A percentile compares a stretch with the other conserved stretches of the same genome.
Conservation (phyloP, 2,797 vertebrate genomes). For the Leuciscus waleckii region DNA sequence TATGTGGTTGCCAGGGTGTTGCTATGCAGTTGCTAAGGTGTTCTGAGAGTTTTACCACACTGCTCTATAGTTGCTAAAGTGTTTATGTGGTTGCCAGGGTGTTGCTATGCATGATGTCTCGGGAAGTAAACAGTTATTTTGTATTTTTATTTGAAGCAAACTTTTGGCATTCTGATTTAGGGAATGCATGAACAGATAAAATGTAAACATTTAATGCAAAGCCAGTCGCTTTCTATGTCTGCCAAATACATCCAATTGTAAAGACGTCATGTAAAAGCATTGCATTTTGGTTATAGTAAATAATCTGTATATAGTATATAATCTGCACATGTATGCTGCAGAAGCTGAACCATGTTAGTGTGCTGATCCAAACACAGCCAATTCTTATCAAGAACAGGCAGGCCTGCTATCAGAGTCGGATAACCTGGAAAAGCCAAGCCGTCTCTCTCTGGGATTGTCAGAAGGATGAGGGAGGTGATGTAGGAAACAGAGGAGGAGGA, state of each 20-base stretch:
- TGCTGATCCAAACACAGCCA: background rate
- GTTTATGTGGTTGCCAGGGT: no score
- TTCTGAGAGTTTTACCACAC: accelerated
- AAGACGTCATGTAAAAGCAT: background rate
- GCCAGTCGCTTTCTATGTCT: background rate
- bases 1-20: no score
- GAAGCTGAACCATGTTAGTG: background rate
- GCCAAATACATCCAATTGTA: background rate
- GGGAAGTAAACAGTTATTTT: background rate
- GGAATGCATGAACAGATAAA: background rate
- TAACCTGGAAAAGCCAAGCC: background rate
- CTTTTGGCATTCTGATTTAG: background rate
- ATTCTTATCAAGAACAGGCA: background rate
- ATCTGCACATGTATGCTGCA: no score
- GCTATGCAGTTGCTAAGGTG: no score
- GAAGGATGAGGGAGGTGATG: background rate
- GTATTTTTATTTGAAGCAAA: background rate
- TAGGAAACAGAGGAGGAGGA: background rate
- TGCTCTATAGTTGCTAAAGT: no score
- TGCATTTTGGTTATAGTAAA: background rate
- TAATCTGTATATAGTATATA: background rate
- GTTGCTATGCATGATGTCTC: background rate
- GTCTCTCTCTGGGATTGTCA: background rate
- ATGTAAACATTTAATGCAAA: background rate
- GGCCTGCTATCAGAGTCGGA: background rate